phyloP scores from a whole-genome alignment of 2,888 invertebrate species.

The Drosophila lutescens region DNA sequence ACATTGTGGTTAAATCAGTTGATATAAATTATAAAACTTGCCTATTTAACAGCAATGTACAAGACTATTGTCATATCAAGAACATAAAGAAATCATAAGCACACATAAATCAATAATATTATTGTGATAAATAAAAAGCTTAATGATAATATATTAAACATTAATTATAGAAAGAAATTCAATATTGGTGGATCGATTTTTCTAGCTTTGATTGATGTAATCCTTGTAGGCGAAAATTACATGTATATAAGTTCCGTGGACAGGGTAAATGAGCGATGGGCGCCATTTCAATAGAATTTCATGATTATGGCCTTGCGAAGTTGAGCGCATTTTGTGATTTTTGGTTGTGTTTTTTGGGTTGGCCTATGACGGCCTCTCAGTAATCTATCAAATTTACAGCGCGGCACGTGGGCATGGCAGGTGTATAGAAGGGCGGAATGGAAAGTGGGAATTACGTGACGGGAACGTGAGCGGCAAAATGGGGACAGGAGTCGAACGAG shows the following conservation, averaged over 20 bases:
- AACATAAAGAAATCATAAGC: no score
- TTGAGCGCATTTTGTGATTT: conserved; percentile 4
- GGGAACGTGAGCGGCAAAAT: conserved; percentile 50
- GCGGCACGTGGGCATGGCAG: conserved; percentile 43
- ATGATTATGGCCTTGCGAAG: conserved; percentile 60
- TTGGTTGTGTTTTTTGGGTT: conserved; percentile 15
- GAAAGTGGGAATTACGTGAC: conserved; percentile 81
- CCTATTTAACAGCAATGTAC: no score
- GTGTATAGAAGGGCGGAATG: conserved; percentile 61
- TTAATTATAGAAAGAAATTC: not conserved
- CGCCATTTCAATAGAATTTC: conserved; percentile 69
- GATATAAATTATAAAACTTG: no score
- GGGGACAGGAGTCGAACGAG: conserved; percentile 46
- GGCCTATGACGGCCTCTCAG: conserved; percentile 42
- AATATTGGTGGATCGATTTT: not conserved
- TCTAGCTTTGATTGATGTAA: conserved; percentile 53
- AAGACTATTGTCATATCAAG: no score
- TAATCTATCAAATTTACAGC: conserved; percentile 67
- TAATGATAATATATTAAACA: no score
- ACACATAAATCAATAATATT: no score
- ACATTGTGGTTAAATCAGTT: no score
- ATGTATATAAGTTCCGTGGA: conserved; percentile 47
- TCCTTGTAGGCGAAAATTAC: conserved; percentile 60
- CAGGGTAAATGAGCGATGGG: conserved; percentile 35
- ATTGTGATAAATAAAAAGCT: no score